Base-by-base conservation (phyloP, 2,113 vertebrate genomes). In the Rhinichthys klamathensis region DNA sequence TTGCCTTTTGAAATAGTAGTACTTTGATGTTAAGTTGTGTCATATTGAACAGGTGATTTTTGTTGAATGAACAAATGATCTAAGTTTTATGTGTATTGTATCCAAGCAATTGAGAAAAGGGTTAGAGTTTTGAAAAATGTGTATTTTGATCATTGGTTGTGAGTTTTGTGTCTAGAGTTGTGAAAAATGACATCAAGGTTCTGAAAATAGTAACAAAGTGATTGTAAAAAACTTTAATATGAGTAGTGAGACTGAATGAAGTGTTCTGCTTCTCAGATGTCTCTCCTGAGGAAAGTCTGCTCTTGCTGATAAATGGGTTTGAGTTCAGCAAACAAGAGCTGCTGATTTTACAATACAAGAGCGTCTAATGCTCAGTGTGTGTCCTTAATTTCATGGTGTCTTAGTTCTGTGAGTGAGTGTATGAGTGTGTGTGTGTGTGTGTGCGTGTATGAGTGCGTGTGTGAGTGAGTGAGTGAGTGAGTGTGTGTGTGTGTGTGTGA, bases 371-470 rank as follows among this genome's bases (percentile, higher is more conserved):
- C 74, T 21, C 74, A 32, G 74, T 32, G 74, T 49, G 74, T 54
- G 74, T 49, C 49, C 23, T 56, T 77, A 77, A 77, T 77, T 77
- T 77, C 74, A 77, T 56, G 49, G 35, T 77, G 74, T 56, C 27
- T 56, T 35, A 35, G 49, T 77, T 77, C 49, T 49, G 11, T 70
- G 2, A 41, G 35, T 41, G 32, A 41, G 69, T 41, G 67, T 32
- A 16, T 35, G 32, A 30, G 1, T 69, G 15, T 67, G 15, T 67
- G 63, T 7, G 27, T 67, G 27, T 49, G 11, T 70, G 2, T 23
- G 35, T 41, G 32, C 18, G 69, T 41, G 67, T 32, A 16, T 35
- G 32, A 30, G 1, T 69, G 15, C 32, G 15, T 67, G 63, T 7
- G 27, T 67, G 27, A n/a, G n/a, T n/a, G n/a, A n/a, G n/a, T n/a